These are phyloP conservation scores for Pocillopora verrucosa DNA, from an alignment of 64 coral and sea anemone species.

Conservation along the genomic window DNA sequence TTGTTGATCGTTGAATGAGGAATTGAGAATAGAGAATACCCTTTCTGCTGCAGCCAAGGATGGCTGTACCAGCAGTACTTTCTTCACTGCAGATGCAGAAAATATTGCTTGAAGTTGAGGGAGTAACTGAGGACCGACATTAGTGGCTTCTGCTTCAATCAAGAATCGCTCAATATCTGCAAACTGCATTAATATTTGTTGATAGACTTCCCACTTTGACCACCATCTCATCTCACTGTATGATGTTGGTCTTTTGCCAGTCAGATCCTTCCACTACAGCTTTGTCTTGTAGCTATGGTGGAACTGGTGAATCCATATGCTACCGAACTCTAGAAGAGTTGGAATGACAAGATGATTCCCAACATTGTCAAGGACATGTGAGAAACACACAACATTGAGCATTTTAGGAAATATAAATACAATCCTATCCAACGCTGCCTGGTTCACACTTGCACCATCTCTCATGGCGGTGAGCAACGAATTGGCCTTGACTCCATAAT, in stretches of 20 bases:
- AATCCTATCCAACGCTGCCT: slow-evolving; percentile 29
- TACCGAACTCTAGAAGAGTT: slow-evolving; percentile 46
- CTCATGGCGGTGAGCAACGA: slow-evolving; percentile 39
- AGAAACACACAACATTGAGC: slow-evolving; percentile 28
- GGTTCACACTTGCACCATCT: slow-evolving; percentile 57
- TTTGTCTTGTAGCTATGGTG: slow-evolving; percentile 51
- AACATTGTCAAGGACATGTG: slow-evolving; percentile 44
- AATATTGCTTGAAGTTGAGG: slow-evolving; percentile 41
- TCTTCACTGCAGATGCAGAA: slow-evolving; percentile 1
- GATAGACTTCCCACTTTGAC: slow-evolving; percentile 53
- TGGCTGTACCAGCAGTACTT: too few relatives aligned
- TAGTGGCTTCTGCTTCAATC: slow-evolving; percentile 40
- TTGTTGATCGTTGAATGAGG: slow-evolving; percentile 22
- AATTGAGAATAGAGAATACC: slow-evolving; percentile 19
- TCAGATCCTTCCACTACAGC: slow-evolving; percentile 44
- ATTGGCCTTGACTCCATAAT: slow-evolving; percentile 44
- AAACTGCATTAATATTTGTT: slow-evolving; percentile 48
- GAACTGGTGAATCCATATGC: slow-evolving; percentile 48
- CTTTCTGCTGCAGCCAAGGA: neutral
- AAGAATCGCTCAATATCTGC: slow-evolving; percentile 43
- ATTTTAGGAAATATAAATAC: slow-evolving; percentile 55
- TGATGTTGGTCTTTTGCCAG: slow-evolving; percentile 46
- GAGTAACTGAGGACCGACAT: slow-evolving; percentile 45
- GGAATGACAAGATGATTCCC: slow-evolving; percentile 45
- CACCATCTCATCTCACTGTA: slow-evolving; percentile 51